phyloP scores from a whole-genome alignment of 1,140 invertebrate species.

The Drosophila arizonae region DNA sequence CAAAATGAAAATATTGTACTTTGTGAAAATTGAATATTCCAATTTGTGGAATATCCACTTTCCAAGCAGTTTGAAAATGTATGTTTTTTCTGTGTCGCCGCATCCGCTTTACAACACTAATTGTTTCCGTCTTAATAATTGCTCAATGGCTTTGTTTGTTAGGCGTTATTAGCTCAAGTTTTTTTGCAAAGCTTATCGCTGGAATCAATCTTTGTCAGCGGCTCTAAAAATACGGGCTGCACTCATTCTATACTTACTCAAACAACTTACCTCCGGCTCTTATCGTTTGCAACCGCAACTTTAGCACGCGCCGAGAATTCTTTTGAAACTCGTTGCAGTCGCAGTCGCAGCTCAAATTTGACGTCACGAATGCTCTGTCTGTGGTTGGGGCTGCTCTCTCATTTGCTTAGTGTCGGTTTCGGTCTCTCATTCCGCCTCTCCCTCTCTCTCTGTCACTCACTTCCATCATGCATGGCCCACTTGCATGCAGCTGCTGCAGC shows the following conservation, averaged over 20 bases:
- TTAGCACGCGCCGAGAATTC: constrained; percentile 61
- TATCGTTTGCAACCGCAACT: constrained; percentile 41
- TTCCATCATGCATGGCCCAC: constrained; percentile 34
- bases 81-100: neutral
- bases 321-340: constrained; percentile 16
- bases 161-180: constrained; percentile 30
- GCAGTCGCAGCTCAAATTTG: constrained; percentile 9
- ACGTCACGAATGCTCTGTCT: constrained; percentile 4
- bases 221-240: constrained; percentile 44
- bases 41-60: neutral
- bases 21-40: no score
- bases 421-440: neutral
- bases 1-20: no score
- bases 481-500: constrained; percentile 25
- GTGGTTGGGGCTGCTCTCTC: constrained; percentile 10
- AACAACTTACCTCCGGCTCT: neutral
- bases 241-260: constrained; percentile 2
- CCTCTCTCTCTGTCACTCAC: neutral
- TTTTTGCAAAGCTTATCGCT: constrained; percentile 40
- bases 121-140: constrained; percentile 69
- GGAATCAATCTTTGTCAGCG: constrained; percentile 35
- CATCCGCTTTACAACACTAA: constrained; percentile 47
- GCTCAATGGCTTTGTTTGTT: constrained; percentile 37
- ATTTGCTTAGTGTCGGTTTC: neutral
- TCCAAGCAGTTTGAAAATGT: neutral